Base-by-base conservation (phyloP, 2,797 vertebrate genomes). In the Trematomus bernacchii region DNA sequence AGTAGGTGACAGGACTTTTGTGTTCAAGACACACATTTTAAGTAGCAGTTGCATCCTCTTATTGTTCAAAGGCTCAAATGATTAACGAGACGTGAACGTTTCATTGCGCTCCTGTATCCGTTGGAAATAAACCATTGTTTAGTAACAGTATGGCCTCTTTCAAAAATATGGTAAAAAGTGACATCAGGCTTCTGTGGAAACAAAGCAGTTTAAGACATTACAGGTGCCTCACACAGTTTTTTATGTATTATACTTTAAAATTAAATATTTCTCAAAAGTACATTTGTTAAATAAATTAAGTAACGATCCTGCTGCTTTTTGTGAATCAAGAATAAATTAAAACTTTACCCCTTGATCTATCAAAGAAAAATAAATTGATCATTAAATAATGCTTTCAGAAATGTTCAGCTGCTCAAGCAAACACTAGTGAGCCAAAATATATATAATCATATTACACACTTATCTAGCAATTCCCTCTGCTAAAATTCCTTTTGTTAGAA, bases 21-120 rank as follows among this genome's bases (percentile, higher is more conserved):
- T 82, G 82, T 77, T 80, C 6, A 3, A 65, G 76, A 71, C 64
- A 62, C 71, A 71, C 62, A 18, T 80, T 77, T 71, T 33, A 61
- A 86, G 69, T 43, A 51, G 57, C 85, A 71, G 82, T 90, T 62
- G 81, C 74, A 92, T 94, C 91, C 91, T 92, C 86, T 80, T 63
- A 94, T 93, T 93, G 92, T 92, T 77, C 27, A 71, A 55, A 40
- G 27, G 50, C 51, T 12, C 2, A 18, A 27, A 13, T 82, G 86
- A 89, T 89, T 81, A 72, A 89, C 43, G 83, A 48, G 72, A 44
- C 68, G 51, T 54, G 68, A 85, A 33, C 14, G 57, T 86, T 87
- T 81, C 76, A 80, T 82, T 73, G 73, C 51, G 40, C 61, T 30
- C 43, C 67, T 55, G 83, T 53, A 61, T 90, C 83, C 68, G 82